Percentiles rank a stretch among this genome's conserved stretches.
Conservation (phyloP, 2,888 invertebrate genomes). For the Muscina levida region DNA sequence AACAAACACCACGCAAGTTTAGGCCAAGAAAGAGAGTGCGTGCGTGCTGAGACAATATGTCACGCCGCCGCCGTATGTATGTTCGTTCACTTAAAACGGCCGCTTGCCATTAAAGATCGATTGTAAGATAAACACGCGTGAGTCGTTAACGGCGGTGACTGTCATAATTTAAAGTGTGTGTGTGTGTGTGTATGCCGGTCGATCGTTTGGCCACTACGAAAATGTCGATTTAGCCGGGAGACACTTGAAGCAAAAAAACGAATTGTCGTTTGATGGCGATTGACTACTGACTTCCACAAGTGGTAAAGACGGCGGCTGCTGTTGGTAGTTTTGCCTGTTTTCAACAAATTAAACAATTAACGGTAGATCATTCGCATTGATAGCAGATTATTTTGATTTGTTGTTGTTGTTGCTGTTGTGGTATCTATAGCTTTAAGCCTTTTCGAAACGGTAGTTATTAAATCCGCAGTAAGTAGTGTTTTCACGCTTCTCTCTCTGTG, state of each 20-base stretch:
- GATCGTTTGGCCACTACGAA: slow-evolving; percentile 4
- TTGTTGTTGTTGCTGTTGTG: slow-evolving; percentile 3
- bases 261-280: not conserved
- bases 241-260: not conserved
- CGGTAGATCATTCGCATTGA: slow-evolving; percentile 20
- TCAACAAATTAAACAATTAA: slow-evolving; percentile 10
- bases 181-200: too few relatives aligned
- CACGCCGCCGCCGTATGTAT: too few relatives aligned
- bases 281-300: not conserved
- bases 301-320: too few relatives aligned
- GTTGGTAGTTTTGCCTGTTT: not conserved
- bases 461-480: slow-evolving; percentile 1
- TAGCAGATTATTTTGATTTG: slow-evolving; percentile 27
- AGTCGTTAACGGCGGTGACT: not conserved
- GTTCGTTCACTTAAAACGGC: not conserved
- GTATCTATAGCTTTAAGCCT: not conserved
- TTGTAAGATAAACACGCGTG: not conserved
- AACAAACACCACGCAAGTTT: not conserved
- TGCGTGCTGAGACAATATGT: too few relatives aligned
- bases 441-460: slow-evolving; percentile 19
- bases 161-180: too few relatives aligned
- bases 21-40: too few relatives aligned
- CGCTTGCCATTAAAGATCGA: not conserved
- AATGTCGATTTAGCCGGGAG: slow-evolving; percentile 7
- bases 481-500: not conserved